phyloP scores from a whole-genome alignment of 2,797 vertebrate genomes.

The Ctenosaura bakeri region DNA sequence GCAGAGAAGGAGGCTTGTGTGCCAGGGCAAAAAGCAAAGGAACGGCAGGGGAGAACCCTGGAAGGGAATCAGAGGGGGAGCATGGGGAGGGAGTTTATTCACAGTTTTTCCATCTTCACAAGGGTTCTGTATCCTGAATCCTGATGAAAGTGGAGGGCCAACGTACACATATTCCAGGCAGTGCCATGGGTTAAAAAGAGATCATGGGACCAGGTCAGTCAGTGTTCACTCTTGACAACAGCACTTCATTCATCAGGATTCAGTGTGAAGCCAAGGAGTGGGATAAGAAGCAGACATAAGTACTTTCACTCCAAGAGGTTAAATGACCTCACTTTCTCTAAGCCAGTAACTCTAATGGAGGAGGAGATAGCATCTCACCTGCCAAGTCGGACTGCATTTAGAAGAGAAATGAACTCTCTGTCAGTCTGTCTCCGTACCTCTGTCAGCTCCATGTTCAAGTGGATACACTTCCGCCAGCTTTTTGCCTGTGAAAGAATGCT shows the following conservation, averaged over 20 bases:
- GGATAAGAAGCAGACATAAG: too few relatives aligned
- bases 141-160: too few relatives aligned
- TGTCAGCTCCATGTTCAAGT: constrained; percentile 93
- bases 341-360: not conserved
- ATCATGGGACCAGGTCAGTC: not conserved
- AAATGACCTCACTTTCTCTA: not conserved
- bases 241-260: not conserved
- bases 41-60: too few relatives aligned
- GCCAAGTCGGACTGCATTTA: constrained; percentile 92
- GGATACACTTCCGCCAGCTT: constrained; percentile 93
- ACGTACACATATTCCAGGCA: not conserved
- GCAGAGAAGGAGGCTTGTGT: too few relatives aligned
- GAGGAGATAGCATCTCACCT: constrained; percentile 80
- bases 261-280: not conserved
- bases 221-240: not conserved
- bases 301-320: not conserved
- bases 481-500: constrained; percentile 82
- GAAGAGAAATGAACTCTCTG: constrained; percentile 89
- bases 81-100: too few relatives aligned
- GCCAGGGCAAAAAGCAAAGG: too few relatives aligned
- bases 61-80: too few relatives aligned
- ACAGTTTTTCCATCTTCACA: too few relatives aligned
- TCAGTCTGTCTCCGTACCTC: constrained; percentile 94
- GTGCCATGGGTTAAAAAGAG: not conserved
- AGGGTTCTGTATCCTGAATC: too few relatives aligned